Percentiles rank a stretch among this genome's conserved stretches.
Evolutionary conservation across 2,113 vertebrate genomes (phyloP).

Genomic region (Silurus asotus): DNA sequence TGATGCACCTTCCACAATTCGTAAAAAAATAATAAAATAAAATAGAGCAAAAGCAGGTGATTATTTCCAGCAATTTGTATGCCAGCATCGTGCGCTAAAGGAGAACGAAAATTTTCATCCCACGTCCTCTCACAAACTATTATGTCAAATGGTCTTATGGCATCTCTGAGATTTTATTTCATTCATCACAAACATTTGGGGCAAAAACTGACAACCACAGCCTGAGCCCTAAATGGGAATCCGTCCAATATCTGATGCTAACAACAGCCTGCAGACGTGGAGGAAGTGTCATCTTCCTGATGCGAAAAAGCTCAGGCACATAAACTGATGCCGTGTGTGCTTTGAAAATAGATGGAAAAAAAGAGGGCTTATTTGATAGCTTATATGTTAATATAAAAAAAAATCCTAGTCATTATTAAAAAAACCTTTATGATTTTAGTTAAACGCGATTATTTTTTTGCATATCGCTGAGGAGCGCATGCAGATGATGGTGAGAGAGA

Average conservation of each 20-base stretch:
- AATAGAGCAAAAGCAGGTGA: background rate
- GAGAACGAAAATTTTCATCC: conserved; percentile 31
- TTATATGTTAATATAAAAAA: conserved; percentile 31
- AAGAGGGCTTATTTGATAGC: conserved; percentile 30
- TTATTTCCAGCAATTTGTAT: background rate
- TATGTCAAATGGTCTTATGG: conserved; percentile 70
- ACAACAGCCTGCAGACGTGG: conserved; percentile 68
- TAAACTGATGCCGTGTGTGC: conserved; percentile 64
- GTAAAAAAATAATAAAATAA: background rate
- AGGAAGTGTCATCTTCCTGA: conserved; percentile 69
- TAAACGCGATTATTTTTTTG: conserved; percentile 1
- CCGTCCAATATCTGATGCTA: conserved; percentile 75
- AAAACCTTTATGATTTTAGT: background rate
- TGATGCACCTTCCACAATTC: background rate
- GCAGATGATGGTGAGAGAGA: conserved; percentile 25
- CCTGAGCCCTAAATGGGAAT: conserved; percentile 77
- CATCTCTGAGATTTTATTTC: conserved; percentile 76
- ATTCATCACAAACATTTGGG: conserved; percentile 72
- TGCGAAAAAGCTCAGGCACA: conserved; percentile 68
- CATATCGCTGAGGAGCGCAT: background rate
- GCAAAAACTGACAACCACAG: conserved; percentile 76
- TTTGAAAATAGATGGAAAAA: conserved; percentile 61
- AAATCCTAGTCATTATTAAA: conserved; percentile 16
- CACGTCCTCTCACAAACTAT: conserved; percentile 66
- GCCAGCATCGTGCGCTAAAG: conserved; percentile 12